Base-by-base conservation (phyloP, 2,888 invertebrate genomes). In the Polydrusus cervinus region DNA sequence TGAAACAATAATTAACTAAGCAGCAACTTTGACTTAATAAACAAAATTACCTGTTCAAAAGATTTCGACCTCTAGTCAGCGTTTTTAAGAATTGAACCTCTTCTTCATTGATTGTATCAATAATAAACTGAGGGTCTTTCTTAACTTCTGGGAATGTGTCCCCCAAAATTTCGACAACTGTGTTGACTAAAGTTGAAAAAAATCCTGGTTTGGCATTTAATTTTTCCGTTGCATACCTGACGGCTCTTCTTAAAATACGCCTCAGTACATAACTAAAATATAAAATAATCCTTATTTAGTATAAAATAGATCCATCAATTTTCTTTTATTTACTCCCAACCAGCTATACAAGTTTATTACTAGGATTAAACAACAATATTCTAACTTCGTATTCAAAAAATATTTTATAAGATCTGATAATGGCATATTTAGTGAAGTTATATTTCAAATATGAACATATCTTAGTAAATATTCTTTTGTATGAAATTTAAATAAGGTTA, bases 51-150 rank as follows among this genome's bases (percentile, higher is more conserved):
- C 75, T 66, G 86, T 98, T 95, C 10, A 99, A 89, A 53, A 99
- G 89, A 86, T 94, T 94, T 79, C 96, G 92, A 45, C 99, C 99
- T 77, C 98, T 91, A 0, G 91, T 91, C 40, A 99, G 89, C 0
- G 99, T 99, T 88, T 98, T 99, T 79, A 99, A 89, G 88, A 99
- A 99, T 87, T 99, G 99, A 49, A 92, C 89, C 88, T 99, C 99
- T 88, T 99, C 99, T 87, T 99, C 98, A 87, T 99, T 98, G 69
- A 99, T 98, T 10, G 95, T 93, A 85, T 98, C 97, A 81, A 97
- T 95, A 77, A 97, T 93, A 66, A 93, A 91, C 83, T 96, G 94
- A 0, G 98, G 97, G 88, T 99, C 97, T 88, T 95, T 97, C 70
- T 88, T 92, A 0, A 95, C 90, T 89, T 95, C 95, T 0, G 95